Evolutionary conservation across 2,888 invertebrate species (phyloP).

Genomic region (Polietes domitor): DNA sequence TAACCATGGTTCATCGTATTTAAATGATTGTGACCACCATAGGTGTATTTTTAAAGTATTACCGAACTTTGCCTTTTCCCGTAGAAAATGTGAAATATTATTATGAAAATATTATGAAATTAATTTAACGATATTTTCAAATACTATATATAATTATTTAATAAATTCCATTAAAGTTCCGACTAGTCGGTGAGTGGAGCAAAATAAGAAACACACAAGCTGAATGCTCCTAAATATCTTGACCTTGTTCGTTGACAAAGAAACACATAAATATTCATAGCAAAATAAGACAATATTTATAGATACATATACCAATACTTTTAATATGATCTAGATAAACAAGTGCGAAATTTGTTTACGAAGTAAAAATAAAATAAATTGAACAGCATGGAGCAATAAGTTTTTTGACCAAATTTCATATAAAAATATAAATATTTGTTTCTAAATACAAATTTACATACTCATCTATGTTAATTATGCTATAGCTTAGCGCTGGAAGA

Average conservation of each 20-base stretch:
- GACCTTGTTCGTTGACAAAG: conserved; percentile 59
- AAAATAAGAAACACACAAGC: not conserved
- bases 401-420: not conserved
- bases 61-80: too few relatives aligned
- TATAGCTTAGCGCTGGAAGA: too few relatives aligned
- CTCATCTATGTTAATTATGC: too few relatives aligned
- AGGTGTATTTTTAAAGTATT: too few relatives aligned
- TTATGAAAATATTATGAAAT: not conserved
- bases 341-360: conserved; percentile 41
- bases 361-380: conserved; percentile 32
- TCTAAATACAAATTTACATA: too few relatives aligned
- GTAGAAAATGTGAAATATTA: too few relatives aligned
- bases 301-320: conserved; percentile 34
- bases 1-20: too few relatives aligned
- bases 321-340: conserved; percentile 41
- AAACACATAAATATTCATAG: conserved; percentile 42
- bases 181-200: not conserved
- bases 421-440: too few relatives aligned
- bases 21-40: too few relatives aligned
- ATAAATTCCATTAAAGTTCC: not conserved
- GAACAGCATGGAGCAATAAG: not conserved
- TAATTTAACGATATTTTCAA: not conserved
- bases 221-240: not conserved
- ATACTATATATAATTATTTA: not conserved
- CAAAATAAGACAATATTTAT: conserved; percentile 28